These are phyloP conservation scores for Rhinogobio ventralis DNA, from an alignment of 2,797 vertebrate species.

Conservation along the genomic window DNA sequence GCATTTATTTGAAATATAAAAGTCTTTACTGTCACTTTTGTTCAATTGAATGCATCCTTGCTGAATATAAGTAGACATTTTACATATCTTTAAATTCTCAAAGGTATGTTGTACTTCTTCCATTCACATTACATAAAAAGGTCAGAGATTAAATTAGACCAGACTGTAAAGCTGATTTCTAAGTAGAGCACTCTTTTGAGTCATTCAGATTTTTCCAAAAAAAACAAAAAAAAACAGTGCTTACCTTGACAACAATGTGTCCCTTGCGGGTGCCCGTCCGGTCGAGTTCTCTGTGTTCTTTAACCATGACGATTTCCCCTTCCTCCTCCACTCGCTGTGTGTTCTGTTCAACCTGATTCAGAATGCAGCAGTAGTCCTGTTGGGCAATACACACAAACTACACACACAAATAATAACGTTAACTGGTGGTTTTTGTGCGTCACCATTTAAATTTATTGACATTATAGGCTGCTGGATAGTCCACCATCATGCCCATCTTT, in stretches of 20 bases:
- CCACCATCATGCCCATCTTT: neutral
- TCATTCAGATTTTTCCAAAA: neutral
- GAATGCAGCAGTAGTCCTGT: conserved; percentile 98
- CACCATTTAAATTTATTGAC: neutral
- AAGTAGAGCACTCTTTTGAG: neutral
- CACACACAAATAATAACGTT: conserved; percentile 25
- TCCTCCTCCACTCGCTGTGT: conserved; percentile 99
- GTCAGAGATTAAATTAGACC: neutral
- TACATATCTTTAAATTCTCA: neutral
- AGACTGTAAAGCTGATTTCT: neutral
- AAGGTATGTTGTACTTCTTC: neutral
- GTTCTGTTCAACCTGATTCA: conserved; percentile 99
- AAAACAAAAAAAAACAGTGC: neutral
- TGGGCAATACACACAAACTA: conserved; percentile 98
- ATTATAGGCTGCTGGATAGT: neutral
- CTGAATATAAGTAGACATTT: neutral
- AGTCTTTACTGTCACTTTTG: neutral
- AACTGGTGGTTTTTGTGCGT: neutral
- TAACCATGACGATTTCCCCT: conserved; percentile 99
- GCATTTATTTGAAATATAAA: neutral
- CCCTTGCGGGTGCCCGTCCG: conserved; percentile 97
- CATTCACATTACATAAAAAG: neutral
- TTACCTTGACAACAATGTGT: conserved; percentile 98
- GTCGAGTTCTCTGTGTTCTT: conserved; percentile 96
- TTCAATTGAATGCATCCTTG: neutral